Evolutionary conservation across 2,113 vertebrate genomes (phyloP), one percentile per base, ranked within the genome.

Genomic region (Tympanuchus pallidicinctus): DNA sequence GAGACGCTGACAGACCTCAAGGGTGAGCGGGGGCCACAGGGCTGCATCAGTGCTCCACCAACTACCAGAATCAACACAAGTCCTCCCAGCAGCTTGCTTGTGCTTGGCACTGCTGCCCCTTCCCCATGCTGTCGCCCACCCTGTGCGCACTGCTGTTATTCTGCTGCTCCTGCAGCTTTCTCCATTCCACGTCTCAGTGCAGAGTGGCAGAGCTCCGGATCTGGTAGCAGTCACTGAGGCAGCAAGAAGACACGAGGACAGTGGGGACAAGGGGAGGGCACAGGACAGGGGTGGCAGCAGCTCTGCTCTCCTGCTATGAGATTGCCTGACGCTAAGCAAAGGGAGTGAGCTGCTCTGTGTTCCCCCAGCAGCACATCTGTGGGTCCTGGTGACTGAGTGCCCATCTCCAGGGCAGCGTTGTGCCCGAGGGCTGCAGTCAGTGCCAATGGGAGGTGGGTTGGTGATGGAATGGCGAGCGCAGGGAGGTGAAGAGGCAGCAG

Each of bases 1-100:
- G 99, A 99, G 96, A 99, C 99, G 0, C 98, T 99, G 92, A 99
- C 98, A 0, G 99, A 99, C 40, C 98, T 99, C 66, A 99, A 99
- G 95, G 99, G 99, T 99, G 97, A 99, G 91, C 32, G 43, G 11
- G 38, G 28, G 17, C 32, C 4, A 5, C 6, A 18, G 52, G 61
- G 66, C 36, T 30, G 74, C n/a, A 15, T n/a, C 43, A 4, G 10
- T 76, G 70, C 84, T 32, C 65, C 77, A 42, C 66, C 54, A 3
- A 36, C 65, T 64, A 25, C 20, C 32, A 21, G 7, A 27, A 5
- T 5, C 40, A 3, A 6, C 34, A 34, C 1, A 1, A 42, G 50
- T 8, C 5, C 24, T 21, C 20, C 18, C 2, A 3, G 9, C 78
- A 73, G 34, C 56, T 63, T 15, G 1, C 4, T 34, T 13, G 18